A percentile compares a stretch with the other conserved stretches of the same genome.
These are phyloP conservation scores for Python bivittatus DNA, from an alignment of 2,113 vertebrate species.

Conservation along the genomic window DNA sequence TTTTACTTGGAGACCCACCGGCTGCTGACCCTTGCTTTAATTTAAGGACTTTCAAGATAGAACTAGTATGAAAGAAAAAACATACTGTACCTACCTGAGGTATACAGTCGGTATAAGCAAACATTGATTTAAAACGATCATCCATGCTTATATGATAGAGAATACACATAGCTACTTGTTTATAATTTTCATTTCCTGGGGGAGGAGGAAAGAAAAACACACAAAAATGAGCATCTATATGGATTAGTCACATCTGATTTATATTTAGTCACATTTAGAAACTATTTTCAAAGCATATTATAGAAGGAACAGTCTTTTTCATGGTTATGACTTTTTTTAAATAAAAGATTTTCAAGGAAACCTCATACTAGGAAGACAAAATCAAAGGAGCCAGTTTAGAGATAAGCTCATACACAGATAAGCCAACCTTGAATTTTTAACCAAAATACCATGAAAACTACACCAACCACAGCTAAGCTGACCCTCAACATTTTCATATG, in stretches of 20 bases:
- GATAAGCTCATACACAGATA: background rate
- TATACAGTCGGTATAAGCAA: slow-evolving; percentile 92
- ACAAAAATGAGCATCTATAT: background rate
- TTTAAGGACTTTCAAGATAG: background rate
- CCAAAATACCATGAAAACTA: background rate
- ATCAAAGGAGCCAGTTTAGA: background rate
- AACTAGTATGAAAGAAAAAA: background rate
- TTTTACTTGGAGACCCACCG: background rate
- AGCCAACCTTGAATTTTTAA: background rate
- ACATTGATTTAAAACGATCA: slow-evolving; percentile 91
- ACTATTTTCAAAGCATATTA: background rate
- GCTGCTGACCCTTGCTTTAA: background rate
- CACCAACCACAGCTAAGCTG: background rate
- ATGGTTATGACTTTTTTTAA: background rate
- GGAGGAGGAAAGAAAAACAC: slow-evolving; percentile 44
- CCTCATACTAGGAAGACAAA: background rate
- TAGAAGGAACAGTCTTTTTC: background rate
- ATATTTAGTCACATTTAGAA: background rate
- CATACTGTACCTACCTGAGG: slow-evolving; percentile 87
- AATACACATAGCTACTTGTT: slow-evolving; percentile 89
- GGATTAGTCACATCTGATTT: background rate
- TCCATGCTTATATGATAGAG: slow-evolving; percentile 95
- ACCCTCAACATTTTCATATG: background rate
- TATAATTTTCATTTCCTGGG: slow-evolving; percentile 91
- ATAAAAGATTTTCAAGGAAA: background rate